Conservation (phyloP, 2,113 vertebrate genomes). For the Micronycteris hirsuta region DNA sequence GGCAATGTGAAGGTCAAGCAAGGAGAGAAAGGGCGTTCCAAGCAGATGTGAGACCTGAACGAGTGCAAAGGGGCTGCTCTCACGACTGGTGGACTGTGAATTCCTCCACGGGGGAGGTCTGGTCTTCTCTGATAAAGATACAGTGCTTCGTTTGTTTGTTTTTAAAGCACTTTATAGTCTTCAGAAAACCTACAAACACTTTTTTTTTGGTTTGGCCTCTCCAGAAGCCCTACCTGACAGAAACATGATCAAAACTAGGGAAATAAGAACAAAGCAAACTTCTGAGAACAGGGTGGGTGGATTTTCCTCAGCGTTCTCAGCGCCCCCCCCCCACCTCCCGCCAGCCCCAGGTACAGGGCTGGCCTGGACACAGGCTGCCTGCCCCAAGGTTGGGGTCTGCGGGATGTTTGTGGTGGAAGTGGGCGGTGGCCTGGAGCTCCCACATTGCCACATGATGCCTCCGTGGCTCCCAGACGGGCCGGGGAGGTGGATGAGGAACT, state of each 20-base stretch:
- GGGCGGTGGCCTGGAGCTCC: background rate
- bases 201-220: background rate
- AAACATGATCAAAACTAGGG: background rate
- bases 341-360: background rate
- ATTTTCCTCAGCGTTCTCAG: background rate
- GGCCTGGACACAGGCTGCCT: background rate
- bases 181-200: background rate
- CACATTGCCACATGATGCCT: background rate
- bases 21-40: background rate
- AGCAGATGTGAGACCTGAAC: background rate
- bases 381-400: background rate
- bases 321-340: too few species aligned
- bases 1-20: background rate
- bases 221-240: background rate
- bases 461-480: background rate
- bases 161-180: background rate
- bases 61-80: background rate
- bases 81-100: background rate
- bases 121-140: background rate
- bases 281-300: background rate
- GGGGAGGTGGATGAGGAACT: background rate
- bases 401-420: background rate
- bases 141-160: background rate
- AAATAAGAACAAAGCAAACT: background rate
- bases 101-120: background rate